phyloP scores from a whole-genome alignment of 2,113 vertebrate genomes.

The Centropristis striata region DNA sequence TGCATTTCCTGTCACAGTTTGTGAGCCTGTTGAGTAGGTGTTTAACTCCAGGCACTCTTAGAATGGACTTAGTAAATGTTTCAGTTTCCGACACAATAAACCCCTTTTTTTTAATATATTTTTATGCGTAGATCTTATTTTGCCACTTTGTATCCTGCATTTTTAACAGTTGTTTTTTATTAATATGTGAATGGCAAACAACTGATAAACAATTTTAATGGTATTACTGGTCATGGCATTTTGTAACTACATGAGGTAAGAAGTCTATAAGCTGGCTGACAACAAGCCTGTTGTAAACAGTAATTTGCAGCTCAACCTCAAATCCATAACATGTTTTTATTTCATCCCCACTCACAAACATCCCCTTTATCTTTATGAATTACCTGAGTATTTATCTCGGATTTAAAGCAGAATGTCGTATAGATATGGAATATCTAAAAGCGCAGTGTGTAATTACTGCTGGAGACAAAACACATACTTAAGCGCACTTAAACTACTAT shows the following conservation, averaged over 20 bases:
- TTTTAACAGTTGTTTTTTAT: neutral
- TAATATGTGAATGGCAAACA: constrained; percentile 6
- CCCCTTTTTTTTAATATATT: neutral
- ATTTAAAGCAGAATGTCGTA: constrained; percentile 24
- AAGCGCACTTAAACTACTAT: constrained; percentile 57
- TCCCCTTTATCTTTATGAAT: constrained; percentile 29
- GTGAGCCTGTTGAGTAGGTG: constrained; percentile 17
- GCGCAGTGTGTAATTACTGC: constrained; percentile 60
- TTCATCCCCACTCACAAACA: constrained; percentile 61
- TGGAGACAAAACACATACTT: constrained; percentile 65
- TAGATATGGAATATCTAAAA: constrained; percentile 52
- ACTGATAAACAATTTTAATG: constrained; percentile 50
- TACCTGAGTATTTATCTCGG: constrained; percentile 47
- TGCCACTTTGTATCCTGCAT: neutral
- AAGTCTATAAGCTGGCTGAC: constrained; percentile 61
- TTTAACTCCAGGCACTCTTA: neutral
- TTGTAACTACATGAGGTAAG: constrained; percentile 74
- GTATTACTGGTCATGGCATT: constrained; percentile 41
- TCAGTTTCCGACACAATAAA: neutral
- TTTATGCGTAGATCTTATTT: neutral
- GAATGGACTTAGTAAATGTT: neutral
- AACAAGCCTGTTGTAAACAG: constrained; percentile 74
- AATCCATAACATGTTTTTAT: constrained; percentile 81
- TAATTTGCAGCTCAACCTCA: constrained; percentile 79
- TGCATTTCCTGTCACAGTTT: constrained; percentile 22